Evolutionary conservation across 1,140 invertebrate genomes (phyloP), one percentile per base, ranked within the genome.

Genomic region (Phortica variegata): DNA sequence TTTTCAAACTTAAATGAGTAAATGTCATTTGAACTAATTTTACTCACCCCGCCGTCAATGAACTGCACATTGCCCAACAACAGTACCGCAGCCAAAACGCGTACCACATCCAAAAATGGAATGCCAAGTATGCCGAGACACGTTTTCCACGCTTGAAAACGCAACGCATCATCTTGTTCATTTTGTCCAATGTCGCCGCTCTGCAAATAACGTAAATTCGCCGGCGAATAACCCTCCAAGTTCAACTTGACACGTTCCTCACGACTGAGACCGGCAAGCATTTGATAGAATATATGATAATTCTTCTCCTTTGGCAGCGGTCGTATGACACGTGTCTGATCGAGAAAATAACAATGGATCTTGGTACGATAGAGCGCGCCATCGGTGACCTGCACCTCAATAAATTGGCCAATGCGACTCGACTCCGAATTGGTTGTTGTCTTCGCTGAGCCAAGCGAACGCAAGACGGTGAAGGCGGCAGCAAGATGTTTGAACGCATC

Each of bases 251-350:
- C 83, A 77, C 92, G 83, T 78, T 96, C 94, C 57, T 96, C 93
- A 37, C 84, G 77, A 10, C 86, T 87, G 1, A 97, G 81, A 3
- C 93, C 93, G 12, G 92, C 92, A 18, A 97, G 79, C 88, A 97
- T 89, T 79, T 97, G 93, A 79, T 97, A 97, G 80, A 97, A 97
- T 70, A 97, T 95, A 71, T 97, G 93, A 74, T 95, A 97, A 79
- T 96, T 97, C 65, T 94, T 93, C 78, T 96, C 93, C 63, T 89
- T 87, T 7, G 86, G 80, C 52, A 91, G 79, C 4, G 90, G 90
- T 20, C 85, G 81, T 47, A 95, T 93, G 12, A 96, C 92, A 43
- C 94, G 83, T 20, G 90, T 94, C 78, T 96, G 90, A 71, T 97
- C 93, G 45, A 76, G 46, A 78, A 95, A 95, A 71, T 95, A 95